A percentile compares a stretch with the other conserved stretches of the same genome.
phyloP scores from a whole-genome alignment of 1,140 invertebrate genomes.

The Drosophila elegans region DNA sequence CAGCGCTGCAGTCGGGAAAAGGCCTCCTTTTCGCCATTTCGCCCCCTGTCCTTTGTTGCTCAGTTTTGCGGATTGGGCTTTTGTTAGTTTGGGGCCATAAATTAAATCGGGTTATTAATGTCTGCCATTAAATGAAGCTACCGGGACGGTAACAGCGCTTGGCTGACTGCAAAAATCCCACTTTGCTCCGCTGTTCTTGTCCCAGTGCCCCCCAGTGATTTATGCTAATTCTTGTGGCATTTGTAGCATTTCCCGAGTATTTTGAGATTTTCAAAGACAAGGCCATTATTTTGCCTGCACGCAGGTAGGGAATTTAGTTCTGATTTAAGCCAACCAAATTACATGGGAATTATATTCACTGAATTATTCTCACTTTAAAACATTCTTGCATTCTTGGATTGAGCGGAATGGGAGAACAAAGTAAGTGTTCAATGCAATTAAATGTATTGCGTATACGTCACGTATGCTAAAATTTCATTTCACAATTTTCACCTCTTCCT shows the following conservation, averaged over 20 bases:
- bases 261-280: slow-evolving; percentile 63
- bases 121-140: slow-evolving; percentile 81
- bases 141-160: slow-evolving; percentile 27
- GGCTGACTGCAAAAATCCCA: slow-evolving; percentile 34
- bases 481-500: slow-evolving; percentile 41
- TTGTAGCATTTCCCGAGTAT: slow-evolving; percentile 72
- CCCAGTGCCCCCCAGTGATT: slow-evolving; percentile 47
- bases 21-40: neutral
- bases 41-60: slow-evolving; percentile 42
- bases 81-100: slow-evolving; percentile 80
- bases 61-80: slow-evolving; percentile 64
- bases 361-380: slow-evolving; percentile 14
- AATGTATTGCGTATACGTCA: slow-evolving; percentile 63
- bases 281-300: slow-evolving; percentile 42
- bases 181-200: slow-evolving; percentile 7
- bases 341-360: neutral
- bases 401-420: slow-evolving; percentile 4
- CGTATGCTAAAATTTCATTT: slow-evolving; percentile 57
- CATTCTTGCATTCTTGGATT: slow-evolving; percentile 7
- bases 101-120: slow-evolving; percentile 83
- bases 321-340: slow-evolving; percentile 6
- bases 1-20: slow-evolving; percentile 50
- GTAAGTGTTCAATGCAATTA: slow-evolving; percentile 51
- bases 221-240: slow-evolving; percentile 75
- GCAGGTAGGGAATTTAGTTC: slow-evolving; percentile 9